These are phyloP conservation scores for Drosophila pseudotalamancana DNA, from an alignment of 2,888 invertebrate species.

Conservation along the genomic window DNA sequence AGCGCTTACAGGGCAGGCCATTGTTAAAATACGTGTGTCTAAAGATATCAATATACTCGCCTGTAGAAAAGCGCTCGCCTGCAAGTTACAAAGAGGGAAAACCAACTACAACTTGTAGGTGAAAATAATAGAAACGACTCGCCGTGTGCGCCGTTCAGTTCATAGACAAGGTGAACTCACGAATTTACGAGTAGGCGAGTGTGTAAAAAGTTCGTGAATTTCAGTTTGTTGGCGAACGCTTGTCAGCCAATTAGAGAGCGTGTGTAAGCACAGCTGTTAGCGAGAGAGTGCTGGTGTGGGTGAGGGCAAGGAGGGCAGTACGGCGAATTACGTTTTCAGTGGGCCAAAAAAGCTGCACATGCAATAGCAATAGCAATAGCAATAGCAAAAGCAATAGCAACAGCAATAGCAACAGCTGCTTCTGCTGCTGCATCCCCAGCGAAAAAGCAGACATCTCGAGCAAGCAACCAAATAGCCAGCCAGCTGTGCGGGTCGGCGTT, in stretches of 20 bases:
- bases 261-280: constrained; percentile 54
- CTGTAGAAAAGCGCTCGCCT: constrained; percentile 48
- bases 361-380: constrained; percentile 28
- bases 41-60: constrained; percentile 50
- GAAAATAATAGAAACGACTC: constrained; percentile 11
- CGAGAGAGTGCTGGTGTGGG: background rate
- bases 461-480: constrained; percentile 21
- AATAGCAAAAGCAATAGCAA: constrained; percentile 10
- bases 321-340: constrained; percentile 42
- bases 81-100: constrained; percentile 55
- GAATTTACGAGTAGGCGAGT: constrained; percentile 5
- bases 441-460: constrained; percentile 1
- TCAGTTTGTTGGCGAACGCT: constrained; percentile 25
- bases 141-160: constrained; percentile 32
- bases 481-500: constrained; percentile 25
- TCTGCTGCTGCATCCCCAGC: constrained; percentile 50
- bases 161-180: constrained; percentile 43
- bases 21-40: constrained; percentile 11
- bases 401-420: constrained; percentile 20
- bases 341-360: constrained; percentile 66
- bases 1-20: constrained; percentile 2
- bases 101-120: constrained; percentile 5
- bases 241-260: constrained; percentile 44
- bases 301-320: background rate
- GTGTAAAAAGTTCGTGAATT: constrained; percentile 22